Evolutionary conservation across 2,113 vertebrate species (phyloP).

Genomic region (Solea solea): DNA sequence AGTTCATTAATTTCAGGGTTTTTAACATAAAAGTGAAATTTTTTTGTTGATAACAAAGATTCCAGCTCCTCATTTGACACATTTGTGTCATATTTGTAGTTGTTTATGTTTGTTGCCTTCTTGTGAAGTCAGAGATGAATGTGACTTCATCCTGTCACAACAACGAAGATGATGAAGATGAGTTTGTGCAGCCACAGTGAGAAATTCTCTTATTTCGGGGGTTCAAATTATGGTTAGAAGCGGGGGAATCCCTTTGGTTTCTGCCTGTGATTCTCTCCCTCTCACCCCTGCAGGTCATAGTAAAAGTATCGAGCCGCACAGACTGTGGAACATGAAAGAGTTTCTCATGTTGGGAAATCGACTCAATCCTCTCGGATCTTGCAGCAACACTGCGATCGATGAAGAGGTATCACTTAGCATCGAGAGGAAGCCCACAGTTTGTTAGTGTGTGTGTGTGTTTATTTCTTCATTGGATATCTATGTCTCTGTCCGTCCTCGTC

Average conservation of each 20-base stretch:
- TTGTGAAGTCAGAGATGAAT: conserved; percentile 28
- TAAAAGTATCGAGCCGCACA: background rate
- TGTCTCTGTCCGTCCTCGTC: background rate
- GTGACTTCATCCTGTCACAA: too few species aligned
- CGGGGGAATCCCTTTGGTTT: background rate
- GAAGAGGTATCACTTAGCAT: conserved; percentile 16
- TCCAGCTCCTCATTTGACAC: background rate
- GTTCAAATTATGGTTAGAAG: too few species aligned
- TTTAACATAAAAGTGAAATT: too few species aligned
- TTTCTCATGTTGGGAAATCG: conserved; percentile 17
- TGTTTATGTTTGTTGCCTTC: conserved; percentile 16
- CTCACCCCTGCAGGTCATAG: background rate
- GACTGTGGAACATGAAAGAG: conserved; percentile 36
- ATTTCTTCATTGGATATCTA: conserved; percentile 6
- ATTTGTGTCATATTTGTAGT: conserved; percentile 26
- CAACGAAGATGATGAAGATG: conserved; percentile 20
- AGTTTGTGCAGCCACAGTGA: conserved; percentile 28
- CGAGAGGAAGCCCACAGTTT: conserved; percentile 10
- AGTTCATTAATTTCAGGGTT: too few species aligned
- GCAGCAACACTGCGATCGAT: conserved; percentile 36
- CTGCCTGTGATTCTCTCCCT: too few species aligned
- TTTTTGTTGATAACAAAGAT: background rate
- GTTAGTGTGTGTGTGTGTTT: conserved; percentile 9
- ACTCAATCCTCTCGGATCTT: conserved; percentile 36
- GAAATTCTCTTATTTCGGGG: background rate